Evolutionary conservation across 2,888 invertebrate genomes (phyloP).

Genomic region (Hyalella azteca): DNA sequence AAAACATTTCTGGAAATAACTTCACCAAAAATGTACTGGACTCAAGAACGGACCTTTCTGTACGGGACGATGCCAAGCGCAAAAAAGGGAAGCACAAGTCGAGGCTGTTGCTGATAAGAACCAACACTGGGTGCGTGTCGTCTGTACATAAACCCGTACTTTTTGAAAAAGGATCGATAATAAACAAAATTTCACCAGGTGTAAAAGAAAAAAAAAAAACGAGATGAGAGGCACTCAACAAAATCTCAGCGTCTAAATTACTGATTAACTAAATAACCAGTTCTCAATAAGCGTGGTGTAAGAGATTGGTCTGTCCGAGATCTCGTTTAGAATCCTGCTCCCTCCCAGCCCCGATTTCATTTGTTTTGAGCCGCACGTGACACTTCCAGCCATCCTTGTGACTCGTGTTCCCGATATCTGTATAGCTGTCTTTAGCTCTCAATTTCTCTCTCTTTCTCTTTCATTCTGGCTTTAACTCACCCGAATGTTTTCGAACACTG

Average conservation of each 20-base stretch:
- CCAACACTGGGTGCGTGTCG: conserved; percentile 83
- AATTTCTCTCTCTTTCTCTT: conserved; percentile 19
- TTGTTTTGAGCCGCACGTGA: conserved; percentile 16
- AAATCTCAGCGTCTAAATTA: neutral
- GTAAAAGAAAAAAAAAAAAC: neutral
- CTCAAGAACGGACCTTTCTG: neutral
- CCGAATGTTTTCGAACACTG: conserved; percentile 10
- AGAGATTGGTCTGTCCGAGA: conserved; percentile 39
- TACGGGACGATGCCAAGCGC: neutral
- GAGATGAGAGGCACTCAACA: neutral
- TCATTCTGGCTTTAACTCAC: neutral
- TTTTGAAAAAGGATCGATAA: conserved; percentile 14
- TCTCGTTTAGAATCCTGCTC: neutral
- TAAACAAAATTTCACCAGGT: conserved; percentile 9
- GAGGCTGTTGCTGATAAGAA: conserved; percentile 86
- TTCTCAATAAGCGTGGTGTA: neutral
- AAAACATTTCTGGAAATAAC: neutral
- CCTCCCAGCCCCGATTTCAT: conserved; percentile 3
- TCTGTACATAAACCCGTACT: conserved; percentile 19
- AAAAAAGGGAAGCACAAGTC: conserved; percentile 72
- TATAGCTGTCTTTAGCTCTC: conserved; percentile 4
- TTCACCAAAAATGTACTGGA: neutral
- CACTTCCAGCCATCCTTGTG: conserved; percentile 25
- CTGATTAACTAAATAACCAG: neutral
- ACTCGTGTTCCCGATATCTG: conserved; percentile 41